phyloP scores from a whole-genome alignment of 2,113 vertebrate species.

The Kryptolebias marmoratus region DNA sequence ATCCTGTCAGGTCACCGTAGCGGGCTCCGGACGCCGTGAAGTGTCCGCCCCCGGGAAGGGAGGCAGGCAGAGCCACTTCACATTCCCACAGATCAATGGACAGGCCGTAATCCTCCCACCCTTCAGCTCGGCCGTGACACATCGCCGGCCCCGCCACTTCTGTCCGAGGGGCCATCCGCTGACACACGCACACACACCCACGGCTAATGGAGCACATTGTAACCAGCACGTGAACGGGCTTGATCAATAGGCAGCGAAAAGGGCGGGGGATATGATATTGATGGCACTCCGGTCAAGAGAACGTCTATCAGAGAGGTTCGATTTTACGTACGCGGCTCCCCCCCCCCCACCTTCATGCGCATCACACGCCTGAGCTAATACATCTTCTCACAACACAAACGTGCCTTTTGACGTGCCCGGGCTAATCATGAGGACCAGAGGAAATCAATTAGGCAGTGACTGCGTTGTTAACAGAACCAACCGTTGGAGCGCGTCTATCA shows the following conservation, averaged over 20 bases:
- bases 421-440: constrained; percentile 28
- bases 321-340: constrained; percentile 31
- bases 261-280: constrained; percentile 82
- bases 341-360: constrained; percentile 24
- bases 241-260: constrained; percentile 79
- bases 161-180: constrained; percentile 39
- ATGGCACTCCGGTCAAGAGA: constrained; percentile 63
- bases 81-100: constrained; percentile 73
- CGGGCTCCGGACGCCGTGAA: constrained; percentile 27
- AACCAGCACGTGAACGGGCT: constrained; percentile 65
- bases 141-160: constrained; percentile 18
- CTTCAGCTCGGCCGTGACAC: constrained; percentile 9
- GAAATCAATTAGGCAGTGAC: constrained; percentile 68
- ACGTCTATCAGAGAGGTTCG: constrained; percentile 50
- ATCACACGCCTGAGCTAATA: constrained; percentile 46
- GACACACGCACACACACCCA: constrained; percentile 37
- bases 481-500: constrained; percentile 17
- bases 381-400: constrained; percentile 69
- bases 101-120: constrained; percentile 55
- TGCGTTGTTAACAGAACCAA: constrained; percentile 37
- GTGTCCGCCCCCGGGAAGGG: constrained; percentile 29
- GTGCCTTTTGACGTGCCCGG: constrained; percentile 63
- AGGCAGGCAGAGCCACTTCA: constrained; percentile 48
- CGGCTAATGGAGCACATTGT: constrained; percentile 75
- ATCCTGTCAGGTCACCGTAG: constrained; percentile 29